These are phyloP conservation scores for Micromys minutus DNA, from an alignment of 2,113 vertebrate genomes.

Conservation along the genomic window DNA sequence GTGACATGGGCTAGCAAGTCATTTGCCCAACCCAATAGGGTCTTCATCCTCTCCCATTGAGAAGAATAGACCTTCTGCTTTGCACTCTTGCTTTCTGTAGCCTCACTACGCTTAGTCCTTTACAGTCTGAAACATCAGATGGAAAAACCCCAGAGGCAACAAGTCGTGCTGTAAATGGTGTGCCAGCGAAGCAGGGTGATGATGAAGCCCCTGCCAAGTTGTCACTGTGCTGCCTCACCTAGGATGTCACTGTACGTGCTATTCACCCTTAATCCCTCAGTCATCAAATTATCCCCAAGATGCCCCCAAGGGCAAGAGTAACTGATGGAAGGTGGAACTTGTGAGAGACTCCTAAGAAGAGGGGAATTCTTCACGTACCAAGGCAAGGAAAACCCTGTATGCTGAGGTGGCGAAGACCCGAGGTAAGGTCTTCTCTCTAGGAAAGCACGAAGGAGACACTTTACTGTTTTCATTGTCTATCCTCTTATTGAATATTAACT, in stretches of 20 bases:
- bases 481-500: not conserved
- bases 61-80: not conserved
- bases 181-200: no score
- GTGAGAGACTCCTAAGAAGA: not conserved
- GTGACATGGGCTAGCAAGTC: not conserved
- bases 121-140: not conserved
- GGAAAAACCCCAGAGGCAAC: not conserved
- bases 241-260: not conserved
- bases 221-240: no score
- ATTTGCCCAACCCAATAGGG: not conserved
- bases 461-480: no score
- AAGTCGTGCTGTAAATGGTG: not conserved
- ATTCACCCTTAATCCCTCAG: no score
- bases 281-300: not conserved
- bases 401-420: not conserved
- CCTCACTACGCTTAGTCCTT: not conserved
- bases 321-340: not conserved
- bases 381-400: not conserved
- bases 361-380: not conserved
- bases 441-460: not conserved
- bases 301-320: not conserved
- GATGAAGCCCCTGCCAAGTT: no score
- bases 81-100: no score
- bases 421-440: not conserved
- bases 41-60: not conserved